Evolutionary conservation across 2,888 invertebrate genomes (phyloP).

Genomic region (Parochlus steinenii): DNA sequence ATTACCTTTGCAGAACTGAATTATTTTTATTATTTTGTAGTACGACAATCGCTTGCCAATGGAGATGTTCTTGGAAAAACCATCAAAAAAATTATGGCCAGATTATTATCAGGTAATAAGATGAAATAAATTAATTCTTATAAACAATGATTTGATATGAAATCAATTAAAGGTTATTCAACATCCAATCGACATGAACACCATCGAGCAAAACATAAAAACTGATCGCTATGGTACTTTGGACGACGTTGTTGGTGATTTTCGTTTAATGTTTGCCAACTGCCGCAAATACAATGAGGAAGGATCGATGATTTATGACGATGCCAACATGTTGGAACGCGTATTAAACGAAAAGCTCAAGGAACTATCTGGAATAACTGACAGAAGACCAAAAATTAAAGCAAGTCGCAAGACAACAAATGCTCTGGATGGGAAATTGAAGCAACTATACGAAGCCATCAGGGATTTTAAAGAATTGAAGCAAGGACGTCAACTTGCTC

Average conservation of each 20-base stretch:
- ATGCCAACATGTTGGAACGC: constrained; percentile 76
- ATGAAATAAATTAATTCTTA: background rate
- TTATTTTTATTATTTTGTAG: too few relatives aligned
- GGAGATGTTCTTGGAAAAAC: constrained; percentile 89
- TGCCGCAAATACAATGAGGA: constrained; percentile 96
- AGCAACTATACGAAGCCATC: constrained; percentile 75
- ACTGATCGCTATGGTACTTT: constrained; percentile 64
- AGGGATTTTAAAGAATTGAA: constrained; percentile 76
- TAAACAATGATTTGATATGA: background rate
- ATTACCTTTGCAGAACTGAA: background rate
- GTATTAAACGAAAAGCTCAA: constrained; percentile 68
- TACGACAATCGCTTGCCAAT: constrained; percentile 68
- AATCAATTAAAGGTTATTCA: constrained; percentile 45
- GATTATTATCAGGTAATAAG: constrained; percentile 70
- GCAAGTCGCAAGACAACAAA: too few relatives aligned
- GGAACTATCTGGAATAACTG: constrained; percentile 46
- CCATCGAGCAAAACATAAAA: constrained; percentile 83
- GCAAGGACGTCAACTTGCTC: constrained; percentile 72
- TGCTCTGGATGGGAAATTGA: constrained; percentile 57
- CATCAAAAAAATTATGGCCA: constrained; percentile 85
- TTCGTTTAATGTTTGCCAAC: constrained; percentile 90
- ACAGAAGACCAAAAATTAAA: constrained; percentile 26
- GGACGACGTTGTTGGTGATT: constrained; percentile 75
- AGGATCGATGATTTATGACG: constrained; percentile 87
- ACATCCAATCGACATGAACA: constrained; percentile 87